Evolutionary conservation across 2,888 invertebrate genomes (phyloP).

Genomic region (Pseudoips prasinana): DNA sequence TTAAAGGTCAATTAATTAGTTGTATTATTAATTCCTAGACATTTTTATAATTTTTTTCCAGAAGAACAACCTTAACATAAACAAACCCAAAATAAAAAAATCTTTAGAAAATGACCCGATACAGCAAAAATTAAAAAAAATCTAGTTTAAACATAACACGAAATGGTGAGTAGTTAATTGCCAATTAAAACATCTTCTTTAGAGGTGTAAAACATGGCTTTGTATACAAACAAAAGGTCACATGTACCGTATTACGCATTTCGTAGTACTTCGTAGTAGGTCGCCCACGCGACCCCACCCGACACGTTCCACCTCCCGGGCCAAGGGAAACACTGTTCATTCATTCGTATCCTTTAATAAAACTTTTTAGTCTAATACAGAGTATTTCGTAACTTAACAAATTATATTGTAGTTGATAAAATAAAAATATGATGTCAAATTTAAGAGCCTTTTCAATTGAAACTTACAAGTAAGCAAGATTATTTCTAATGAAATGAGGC

Average conservation of each 20-base stretch:
- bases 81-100: no score
- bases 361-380: conserved; percentile 36
- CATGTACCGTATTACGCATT: conserved; percentile 22
- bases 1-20: no score
- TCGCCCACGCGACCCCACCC: conserved; percentile 27
- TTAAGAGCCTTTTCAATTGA: conserved; percentile 17
- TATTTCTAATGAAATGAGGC: no score
- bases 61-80: no score
- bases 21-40: no score
- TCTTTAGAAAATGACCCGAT: no score
- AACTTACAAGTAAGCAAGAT: neutral
- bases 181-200: no score
- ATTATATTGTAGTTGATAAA: conserved; percentile 3
- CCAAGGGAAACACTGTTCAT: conserved; percentile 39
- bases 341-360: conserved; percentile 49
- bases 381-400: conserved; percentile 25
- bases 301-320: conserved; percentile 20
- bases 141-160: no score
- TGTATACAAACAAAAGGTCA: conserved; percentile 35
- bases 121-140: no score
- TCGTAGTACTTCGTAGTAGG: conserved; percentile 21
- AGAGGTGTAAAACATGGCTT: conserved; percentile 6
- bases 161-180: no score
- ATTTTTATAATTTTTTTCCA: no score
- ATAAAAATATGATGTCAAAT: neutral